phyloP scores from a whole-genome alignment of 2,797 vertebrate genomes.

The Falco peregrinus region DNA sequence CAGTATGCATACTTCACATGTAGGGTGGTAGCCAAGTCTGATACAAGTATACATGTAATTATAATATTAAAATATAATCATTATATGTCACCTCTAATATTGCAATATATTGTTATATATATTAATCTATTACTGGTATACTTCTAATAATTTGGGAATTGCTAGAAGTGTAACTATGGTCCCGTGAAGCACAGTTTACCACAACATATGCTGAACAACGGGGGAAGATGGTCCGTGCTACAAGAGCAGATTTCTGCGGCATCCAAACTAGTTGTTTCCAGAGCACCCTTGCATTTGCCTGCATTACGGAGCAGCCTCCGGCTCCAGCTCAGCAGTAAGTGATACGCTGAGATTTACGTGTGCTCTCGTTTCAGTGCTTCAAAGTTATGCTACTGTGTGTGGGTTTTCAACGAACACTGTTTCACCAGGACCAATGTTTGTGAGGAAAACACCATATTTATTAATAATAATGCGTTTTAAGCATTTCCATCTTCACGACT shows the following conservation, averaged over 20 bases:
- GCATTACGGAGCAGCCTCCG: neutral
- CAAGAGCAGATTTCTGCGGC: accelerated
- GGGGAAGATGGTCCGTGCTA: neutral
- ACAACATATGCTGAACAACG: accelerated
- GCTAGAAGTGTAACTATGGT: neutral
- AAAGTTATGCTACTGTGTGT: neutral
- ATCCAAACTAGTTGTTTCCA: neutral
- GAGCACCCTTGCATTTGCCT: neutral
- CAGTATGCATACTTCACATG: neutral
- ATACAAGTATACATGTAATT: neutral
- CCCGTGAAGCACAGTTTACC: neutral
- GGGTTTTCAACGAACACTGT: neutral
- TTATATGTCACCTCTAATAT: neutral
- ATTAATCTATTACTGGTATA: neutral
- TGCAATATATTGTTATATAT: neutral
- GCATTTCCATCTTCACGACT: neutral
- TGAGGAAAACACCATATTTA: neutral
- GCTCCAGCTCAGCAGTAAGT: neutral
- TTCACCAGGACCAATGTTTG: neutral
- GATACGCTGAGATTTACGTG: neutral
- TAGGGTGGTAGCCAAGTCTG: neutral
- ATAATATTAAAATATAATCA: neutral
- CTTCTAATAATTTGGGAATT: neutral
- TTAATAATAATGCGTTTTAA: neutral
- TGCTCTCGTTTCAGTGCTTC: neutral